Percentiles rank a stretch among this genome's conserved stretches.
These are phyloP conservation scores for Tolypeutes matacus DNA, from an alignment of 2,797 vertebrate genomes.

Conservation along the genomic window DNA sequence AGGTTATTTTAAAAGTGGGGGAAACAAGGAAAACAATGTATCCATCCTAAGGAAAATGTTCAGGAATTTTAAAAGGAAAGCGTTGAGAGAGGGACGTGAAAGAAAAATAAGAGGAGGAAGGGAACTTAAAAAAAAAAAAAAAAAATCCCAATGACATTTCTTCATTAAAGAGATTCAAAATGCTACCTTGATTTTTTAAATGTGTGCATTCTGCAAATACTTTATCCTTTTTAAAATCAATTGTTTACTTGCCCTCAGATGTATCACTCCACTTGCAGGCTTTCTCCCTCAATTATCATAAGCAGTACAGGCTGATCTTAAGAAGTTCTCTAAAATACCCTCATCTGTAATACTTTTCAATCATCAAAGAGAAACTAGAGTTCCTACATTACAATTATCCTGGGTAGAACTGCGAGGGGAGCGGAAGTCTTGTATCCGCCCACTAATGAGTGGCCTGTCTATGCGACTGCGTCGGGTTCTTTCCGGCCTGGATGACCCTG, in stretches of 20 bases:
- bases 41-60: background rate
- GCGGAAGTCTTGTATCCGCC: too few species aligned
- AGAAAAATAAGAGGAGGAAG: background rate
- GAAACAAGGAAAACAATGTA: background rate
- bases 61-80: background rate
- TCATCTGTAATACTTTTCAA: background rate
- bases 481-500: background rate
- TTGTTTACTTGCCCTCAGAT: background rate
- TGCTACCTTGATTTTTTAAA: background rate
- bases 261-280: background rate
- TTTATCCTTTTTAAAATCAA: background rate
- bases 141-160: background rate
- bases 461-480: background rate
- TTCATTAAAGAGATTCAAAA: background rate
- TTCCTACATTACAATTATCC: background rate
- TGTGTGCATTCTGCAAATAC: background rate
- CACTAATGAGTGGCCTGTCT: rapidly evolving
- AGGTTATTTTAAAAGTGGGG: background rate
- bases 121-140: background rate
- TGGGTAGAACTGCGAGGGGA: background rate
- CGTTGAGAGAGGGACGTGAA: background rate
- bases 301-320: background rate
- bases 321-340: background rate
- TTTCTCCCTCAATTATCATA: background rate
- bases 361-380: background rate